Evolutionary conservation across 2,797 vertebrate species (phyloP), one percentile per base, ranked within the genome.

Genomic region (Amazonetta brasiliensis): DNA sequence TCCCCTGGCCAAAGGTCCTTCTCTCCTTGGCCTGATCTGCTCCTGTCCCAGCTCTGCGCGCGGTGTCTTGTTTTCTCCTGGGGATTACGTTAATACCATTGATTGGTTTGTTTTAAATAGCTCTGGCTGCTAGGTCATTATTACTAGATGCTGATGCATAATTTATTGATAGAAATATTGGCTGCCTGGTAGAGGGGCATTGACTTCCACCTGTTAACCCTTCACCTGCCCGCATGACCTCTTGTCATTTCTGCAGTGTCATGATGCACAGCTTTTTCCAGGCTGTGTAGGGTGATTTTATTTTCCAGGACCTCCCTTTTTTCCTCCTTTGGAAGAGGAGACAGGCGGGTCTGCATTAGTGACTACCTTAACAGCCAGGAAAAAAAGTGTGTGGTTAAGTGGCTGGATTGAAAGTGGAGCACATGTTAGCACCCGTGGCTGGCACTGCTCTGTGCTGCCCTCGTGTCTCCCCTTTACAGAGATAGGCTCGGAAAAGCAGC

Each of bases 81-180:
- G 94, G 93, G 80, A 94, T 96, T 96, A 93, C 28, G 59, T 95
- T 97, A 93, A 95, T 95, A 58, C 84, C 91, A 97, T 97, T 48
- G 96, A 96, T 96, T 95, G 92, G 95, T 90, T 97, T 97, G 95
- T 97, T 97, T 96, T 94, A 96, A 97, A 97, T 95, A 95, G 96
- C 63, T 71, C 87, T 94, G 94, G 84, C 97, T 97, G 95, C 94
- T 89, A 46, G 95, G 94, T 94, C 97, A 94, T 95, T 97, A 97
- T 96, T 97, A 90, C 91, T 92, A 91, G 97, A 95, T 96, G 92
- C 95, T 96, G 94, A 96, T 96, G 97, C 97, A 97, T 95, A 94
- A 97, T 94, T 95, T 96, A 97, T 97, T 90, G 97, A 96, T 93
- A 94, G 95, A 95, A 93, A 76, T 97, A 96, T 96, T 72, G 96